Evolutionary conservation across 2,888 invertebrate genomes (phyloP).

Genomic region (Orgyia antiqua): DNA sequence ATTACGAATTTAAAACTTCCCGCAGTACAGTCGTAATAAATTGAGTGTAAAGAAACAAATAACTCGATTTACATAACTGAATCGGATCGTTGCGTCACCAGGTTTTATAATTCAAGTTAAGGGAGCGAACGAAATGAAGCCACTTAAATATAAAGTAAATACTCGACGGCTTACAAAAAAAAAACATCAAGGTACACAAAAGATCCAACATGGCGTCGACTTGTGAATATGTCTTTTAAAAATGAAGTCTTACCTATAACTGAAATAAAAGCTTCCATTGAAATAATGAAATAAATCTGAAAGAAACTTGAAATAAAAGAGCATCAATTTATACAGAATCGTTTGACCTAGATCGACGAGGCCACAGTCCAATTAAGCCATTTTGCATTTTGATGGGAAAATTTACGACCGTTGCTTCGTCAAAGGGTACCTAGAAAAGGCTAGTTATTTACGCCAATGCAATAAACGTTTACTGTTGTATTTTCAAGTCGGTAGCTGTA

Average conservation of each 20-base stretch:
- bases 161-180: too few relatives aligned
- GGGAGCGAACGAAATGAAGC: constrained; percentile 35
- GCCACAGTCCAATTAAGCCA: constrained; percentile 75
- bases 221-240: too few relatives aligned
- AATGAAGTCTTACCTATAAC: too few relatives aligned
- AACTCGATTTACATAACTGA: constrained; percentile 72
- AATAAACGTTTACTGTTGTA: neutral
- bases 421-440: constrained; percentile 44
- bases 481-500: too few relatives aligned
- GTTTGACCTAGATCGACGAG: constrained; percentile 69
- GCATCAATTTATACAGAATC: constrained; percentile 66
- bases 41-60: constrained; percentile 69
- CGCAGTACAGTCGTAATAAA: constrained; percentile 65
- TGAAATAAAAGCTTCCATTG: too few relatives aligned
- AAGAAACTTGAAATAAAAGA: constrained; percentile 32
- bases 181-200: too few relatives aligned
- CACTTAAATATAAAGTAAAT: too few relatives aligned
- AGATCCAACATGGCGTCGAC: too few relatives aligned
- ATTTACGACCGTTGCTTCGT: constrained; percentile 64
- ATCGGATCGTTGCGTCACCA: constrained; percentile 41
- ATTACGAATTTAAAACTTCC: neutral
- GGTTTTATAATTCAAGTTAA: constrained; percentile 64
- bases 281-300: too few relatives aligned
- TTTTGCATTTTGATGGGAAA: constrained; percentile 76
- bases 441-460: constrained; percentile 48